These are phyloP conservation scores for Orchestia grillus DNA, from an alignment of 1,140 invertebrate species.

Conservation along the genomic window DNA sequence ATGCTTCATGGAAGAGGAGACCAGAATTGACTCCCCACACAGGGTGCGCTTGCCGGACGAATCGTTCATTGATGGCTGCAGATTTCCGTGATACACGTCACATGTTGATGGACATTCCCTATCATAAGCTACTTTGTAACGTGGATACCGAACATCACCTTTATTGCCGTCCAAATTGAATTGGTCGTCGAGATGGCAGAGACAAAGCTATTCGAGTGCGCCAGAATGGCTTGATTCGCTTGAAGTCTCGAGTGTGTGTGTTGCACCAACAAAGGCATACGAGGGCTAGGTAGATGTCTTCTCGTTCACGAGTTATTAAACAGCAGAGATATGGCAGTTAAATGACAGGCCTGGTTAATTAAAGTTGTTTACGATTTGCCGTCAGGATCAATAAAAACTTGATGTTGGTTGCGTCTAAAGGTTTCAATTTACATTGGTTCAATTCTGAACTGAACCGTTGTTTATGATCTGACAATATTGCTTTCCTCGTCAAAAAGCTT, in stretches of 20 bases:
- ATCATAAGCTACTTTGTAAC: not conserved
- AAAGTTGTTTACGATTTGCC: not conserved
- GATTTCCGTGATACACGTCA: not conserved
- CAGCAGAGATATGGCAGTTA: not conserved
- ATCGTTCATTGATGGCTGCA: not conserved
- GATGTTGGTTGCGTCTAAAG: not conserved
- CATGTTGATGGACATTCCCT: not conserved
- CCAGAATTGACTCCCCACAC: not conserved
- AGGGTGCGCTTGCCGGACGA: not conserved
- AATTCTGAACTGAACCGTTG: too few species aligned
- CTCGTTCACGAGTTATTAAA: not conserved
- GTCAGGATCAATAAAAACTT: not conserved
- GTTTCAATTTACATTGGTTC: too few species aligned
- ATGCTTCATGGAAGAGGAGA: too few species aligned
- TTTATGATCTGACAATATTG: too few species aligned
- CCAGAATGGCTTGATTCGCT: not conserved
- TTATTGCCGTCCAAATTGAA: not conserved
- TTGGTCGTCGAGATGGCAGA: not conserved
- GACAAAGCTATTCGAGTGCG: not conserved
- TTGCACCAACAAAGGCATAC: not conserved
- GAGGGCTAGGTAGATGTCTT: not conserved
- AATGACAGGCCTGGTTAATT: not conserved
- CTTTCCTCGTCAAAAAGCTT: too few species aligned
- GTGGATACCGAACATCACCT: not conserved
- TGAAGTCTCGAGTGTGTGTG: not conserved